Conservation (phyloP, 2,888 invertebrate species). For the Seira sanloemensis region DNA sequence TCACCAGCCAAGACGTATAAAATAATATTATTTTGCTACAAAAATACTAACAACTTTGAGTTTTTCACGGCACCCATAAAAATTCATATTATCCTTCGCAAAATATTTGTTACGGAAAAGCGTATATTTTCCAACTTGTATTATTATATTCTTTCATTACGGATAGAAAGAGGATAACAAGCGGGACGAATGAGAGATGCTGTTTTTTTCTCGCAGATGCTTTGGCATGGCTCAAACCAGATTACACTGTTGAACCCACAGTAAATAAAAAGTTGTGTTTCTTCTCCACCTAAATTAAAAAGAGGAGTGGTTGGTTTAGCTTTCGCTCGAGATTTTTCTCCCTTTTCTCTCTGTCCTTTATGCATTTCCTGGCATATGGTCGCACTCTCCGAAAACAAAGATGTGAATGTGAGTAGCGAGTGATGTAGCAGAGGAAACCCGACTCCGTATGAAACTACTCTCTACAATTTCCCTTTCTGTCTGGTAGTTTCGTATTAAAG, state of each 20-base stretch:
- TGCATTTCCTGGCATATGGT: constrained; percentile 40
- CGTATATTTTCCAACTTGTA: too few species aligned
- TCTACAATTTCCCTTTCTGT: background rate
- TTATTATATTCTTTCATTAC: background rate
- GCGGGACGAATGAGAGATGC: background rate
- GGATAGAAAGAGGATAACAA: background rate
- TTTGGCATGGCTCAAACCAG: background rate
- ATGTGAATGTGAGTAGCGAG: background rate
- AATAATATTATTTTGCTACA: background rate
- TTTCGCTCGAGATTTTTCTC: background rate
- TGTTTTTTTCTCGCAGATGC: background rate
- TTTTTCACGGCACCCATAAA: too few species aligned
- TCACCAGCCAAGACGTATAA: background rate
- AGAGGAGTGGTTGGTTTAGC: background rate
- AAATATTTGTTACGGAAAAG: background rate
- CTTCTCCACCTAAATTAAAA: constrained; percentile 3
- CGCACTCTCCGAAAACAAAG: background rate
- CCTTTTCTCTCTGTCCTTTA: background rate
- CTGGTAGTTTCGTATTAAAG: background rate
- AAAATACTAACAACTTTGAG: background rate
- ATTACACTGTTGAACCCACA: background rate
- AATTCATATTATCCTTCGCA: background rate
- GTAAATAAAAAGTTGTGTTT: constrained; percentile 3
- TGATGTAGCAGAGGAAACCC: background rate
- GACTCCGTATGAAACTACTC: background rate